Conservation (phyloP, 2,113 vertebrate genomes). For the Galeopterus variegatus region DNA sequence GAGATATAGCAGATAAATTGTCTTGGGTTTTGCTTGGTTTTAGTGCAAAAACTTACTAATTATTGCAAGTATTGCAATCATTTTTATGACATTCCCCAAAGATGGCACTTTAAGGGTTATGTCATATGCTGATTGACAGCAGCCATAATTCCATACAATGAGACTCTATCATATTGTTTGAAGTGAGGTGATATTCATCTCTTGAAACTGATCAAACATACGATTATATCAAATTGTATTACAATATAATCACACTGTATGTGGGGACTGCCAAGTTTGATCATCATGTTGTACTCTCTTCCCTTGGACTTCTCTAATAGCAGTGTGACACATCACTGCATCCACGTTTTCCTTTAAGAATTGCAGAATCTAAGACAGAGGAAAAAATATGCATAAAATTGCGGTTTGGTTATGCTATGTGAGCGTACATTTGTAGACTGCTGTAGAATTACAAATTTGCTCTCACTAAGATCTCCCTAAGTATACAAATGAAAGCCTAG, state of each 20-base stretch:
- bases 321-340: constrained; percentile 81
- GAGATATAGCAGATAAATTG: constrained; percentile 83
- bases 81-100: constrained; percentile 85
- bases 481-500: constrained; percentile 70
- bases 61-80: constrained; percentile 86
- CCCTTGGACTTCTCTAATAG: constrained; percentile 85
- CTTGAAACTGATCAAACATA: constrained; percentile 91
- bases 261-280: constrained; percentile 85
- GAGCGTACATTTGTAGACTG: constrained; percentile 57
- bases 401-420: constrained; percentile 66
- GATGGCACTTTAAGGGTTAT: constrained; percentile 88
- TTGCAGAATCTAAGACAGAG: constrained; percentile 55
- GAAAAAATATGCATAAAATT: constrained; percentile 73
- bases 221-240: constrained; percentile 88
- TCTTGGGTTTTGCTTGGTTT: constrained; percentile 86
- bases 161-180: constrained; percentile 91
- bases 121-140: constrained; percentile 90
- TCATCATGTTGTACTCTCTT: constrained; percentile 78
- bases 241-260: constrained; percentile 85
- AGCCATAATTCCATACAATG: constrained; percentile 93
- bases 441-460: constrained; percentile 77
- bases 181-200: constrained; percentile 90
- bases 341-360: constrained; percentile 81
- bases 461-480: constrained; percentile 68
- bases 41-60: constrained; percentile 89